Conservation (phyloP, 1,140 invertebrate species). For the Metopolophium dirhodum region DNA sequence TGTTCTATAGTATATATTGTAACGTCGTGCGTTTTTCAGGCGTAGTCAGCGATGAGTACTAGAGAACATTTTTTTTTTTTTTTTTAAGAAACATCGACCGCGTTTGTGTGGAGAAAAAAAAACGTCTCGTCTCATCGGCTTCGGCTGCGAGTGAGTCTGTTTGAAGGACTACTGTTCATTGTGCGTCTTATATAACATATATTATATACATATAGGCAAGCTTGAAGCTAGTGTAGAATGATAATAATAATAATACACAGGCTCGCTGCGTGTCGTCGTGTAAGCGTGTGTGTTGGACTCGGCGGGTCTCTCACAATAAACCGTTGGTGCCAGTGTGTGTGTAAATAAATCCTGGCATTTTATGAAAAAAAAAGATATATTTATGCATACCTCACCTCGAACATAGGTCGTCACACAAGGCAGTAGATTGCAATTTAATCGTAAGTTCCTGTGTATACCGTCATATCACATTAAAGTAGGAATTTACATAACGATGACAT, state of each 20-base stretch:
- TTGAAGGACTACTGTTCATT: constrained; percentile 6
- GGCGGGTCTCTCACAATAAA: neutral
- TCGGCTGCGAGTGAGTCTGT: neutral
- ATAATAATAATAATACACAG: neutral
- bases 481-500: no score
- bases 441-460: no score
- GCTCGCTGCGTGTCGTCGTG: neutral
- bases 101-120: neutral
- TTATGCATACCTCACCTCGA: neutral
- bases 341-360: neutral
- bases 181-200: neutral
- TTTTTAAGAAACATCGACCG: neutral
- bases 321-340: no score
- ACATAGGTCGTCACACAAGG: neutral
- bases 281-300: neutral
- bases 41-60: neutral
- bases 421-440: neutral
- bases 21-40: neutral
- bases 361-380: neutral
- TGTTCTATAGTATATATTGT: neutral
- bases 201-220: no score
- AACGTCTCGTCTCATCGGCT: neutral
- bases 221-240: neutral
- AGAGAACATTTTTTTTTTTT: neutral
- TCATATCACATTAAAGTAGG: no score